phyloP scores from a whole-genome alignment of 2,113 vertebrate species.

The Perognathus longimembris region DNA sequence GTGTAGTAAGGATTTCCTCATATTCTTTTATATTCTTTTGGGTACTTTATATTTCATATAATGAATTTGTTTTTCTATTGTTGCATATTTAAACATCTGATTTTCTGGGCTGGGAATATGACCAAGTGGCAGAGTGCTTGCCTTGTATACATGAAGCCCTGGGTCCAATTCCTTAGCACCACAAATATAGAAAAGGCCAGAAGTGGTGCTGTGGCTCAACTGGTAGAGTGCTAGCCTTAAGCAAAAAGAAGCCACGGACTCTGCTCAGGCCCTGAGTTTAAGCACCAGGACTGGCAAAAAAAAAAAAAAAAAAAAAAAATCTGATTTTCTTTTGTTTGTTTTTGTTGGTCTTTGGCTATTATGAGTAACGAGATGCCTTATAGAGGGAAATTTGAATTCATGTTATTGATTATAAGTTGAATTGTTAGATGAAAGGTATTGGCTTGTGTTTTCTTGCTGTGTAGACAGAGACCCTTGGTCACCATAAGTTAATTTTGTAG shows the following conservation, averaged over 20 bases:
- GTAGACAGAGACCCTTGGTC: not conserved
- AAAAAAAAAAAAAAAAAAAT: too few species aligned
- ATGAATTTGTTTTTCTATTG: not conserved
- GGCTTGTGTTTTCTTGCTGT: conserved; percentile 5
- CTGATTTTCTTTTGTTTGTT: conserved; percentile 22
- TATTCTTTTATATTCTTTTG: not conserved
- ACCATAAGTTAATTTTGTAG: conserved; percentile 17
- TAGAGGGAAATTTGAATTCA: not conserved
- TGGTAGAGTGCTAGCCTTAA: too few species aligned
- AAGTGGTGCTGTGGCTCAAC: too few species aligned
- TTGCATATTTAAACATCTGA: not conserved
- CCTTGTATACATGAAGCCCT: too few species aligned
- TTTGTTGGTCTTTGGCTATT: conserved; percentile 15
- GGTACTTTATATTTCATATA: not conserved
- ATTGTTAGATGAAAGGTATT: conserved; percentile 8
- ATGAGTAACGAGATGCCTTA: not conserved
- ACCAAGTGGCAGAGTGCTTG: too few species aligned
- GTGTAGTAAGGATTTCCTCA: not conserved
- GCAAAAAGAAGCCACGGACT: too few species aligned
- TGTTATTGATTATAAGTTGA: conserved; percentile 6
- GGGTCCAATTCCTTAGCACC: too few species aligned
- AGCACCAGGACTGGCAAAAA: too few species aligned
- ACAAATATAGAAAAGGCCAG: too few species aligned
- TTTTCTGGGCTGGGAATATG: too few species aligned
- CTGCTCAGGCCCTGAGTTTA: too few species aligned